phyloP scores from a whole-genome alignment of 2,113 vertebrate genomes.

The Bubo bubo region DNA sequence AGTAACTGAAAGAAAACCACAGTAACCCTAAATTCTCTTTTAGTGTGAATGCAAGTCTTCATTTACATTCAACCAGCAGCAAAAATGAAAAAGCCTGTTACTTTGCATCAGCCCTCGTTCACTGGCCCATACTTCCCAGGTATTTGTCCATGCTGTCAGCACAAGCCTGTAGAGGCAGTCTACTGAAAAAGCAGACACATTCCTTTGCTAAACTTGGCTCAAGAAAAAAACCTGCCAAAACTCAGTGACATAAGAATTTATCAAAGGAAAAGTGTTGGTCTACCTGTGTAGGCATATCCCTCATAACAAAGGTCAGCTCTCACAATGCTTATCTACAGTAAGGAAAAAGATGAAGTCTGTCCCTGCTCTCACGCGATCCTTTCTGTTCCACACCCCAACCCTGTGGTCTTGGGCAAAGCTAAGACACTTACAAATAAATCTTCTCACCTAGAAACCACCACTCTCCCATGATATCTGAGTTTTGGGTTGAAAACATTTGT shows the following conservation, averaged over 20 bases:
- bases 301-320: background rate
- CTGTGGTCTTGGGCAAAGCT: background rate
- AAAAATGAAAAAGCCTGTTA: background rate
- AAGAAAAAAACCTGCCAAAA: background rate
- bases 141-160: background rate
- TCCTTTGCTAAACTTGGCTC: background rate
- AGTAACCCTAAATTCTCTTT: background rate
- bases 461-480: background rate
- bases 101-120: background rate
- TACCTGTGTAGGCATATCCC: background rate
- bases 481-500: background rate
- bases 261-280: background rate
- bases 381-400: background rate
- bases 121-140: background rate
- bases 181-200: background rate
- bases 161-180: background rate
- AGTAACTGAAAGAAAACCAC: background rate
- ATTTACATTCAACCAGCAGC: background rate
- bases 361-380: accelerated
- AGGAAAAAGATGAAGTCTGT: background rate
- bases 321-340: background rate
- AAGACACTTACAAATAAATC: background rate
- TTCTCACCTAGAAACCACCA: background rate
- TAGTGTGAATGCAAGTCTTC: background rate
- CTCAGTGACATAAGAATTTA: background rate